Conservation (phyloP, 2,888 invertebrate genomes). For the Acronicta leporina region DNA sequence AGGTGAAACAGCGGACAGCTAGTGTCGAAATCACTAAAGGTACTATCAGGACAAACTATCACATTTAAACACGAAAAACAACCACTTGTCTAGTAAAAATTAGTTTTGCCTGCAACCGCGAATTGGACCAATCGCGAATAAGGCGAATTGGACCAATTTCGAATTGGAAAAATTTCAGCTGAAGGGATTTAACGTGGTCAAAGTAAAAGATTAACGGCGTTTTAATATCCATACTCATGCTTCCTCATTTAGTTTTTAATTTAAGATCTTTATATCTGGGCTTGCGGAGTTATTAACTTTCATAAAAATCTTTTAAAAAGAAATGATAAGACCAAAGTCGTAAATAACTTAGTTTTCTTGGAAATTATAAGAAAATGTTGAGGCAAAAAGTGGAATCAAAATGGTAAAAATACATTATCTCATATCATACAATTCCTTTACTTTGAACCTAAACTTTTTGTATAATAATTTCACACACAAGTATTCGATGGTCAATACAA, state of each 20-base stretch:
- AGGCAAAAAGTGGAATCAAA: neutral
- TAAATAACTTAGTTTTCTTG: slow-evolving; percentile 17
- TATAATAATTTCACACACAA: slow-evolving; percentile 4
- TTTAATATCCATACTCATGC: slow-evolving; percentile 15
- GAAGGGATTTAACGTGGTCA: neutral
- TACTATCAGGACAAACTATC: too few species aligned
- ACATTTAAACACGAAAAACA: too few species aligned
- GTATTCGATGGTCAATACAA: slow-evolving; percentile 24
- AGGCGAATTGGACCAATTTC: too few species aligned
- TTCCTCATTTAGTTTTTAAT: slow-evolving; percentile 16
- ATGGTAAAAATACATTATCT: too few species aligned
- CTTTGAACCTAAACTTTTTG: too few species aligned
- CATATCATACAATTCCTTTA: too few species aligned
- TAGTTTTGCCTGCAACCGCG: too few species aligned
- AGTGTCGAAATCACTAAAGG: too few species aligned
- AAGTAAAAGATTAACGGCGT: slow-evolving; percentile 10
- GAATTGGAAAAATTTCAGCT: too few species aligned
- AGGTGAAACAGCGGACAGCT: too few species aligned
- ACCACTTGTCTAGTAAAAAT: too few species aligned
- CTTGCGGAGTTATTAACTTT: slow-evolving; percentile 16
- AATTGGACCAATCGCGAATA: too few species aligned
- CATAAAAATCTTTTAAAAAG: slow-evolving; percentile 24
- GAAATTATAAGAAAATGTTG: slow-evolving; percentile 11
- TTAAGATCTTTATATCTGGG: slow-evolving; percentile 18
- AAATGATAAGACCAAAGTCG: slow-evolving; percentile 27